Base-by-base conservation (phyloP, 2,797 vertebrate species). In the Lates japonicus region DNA sequence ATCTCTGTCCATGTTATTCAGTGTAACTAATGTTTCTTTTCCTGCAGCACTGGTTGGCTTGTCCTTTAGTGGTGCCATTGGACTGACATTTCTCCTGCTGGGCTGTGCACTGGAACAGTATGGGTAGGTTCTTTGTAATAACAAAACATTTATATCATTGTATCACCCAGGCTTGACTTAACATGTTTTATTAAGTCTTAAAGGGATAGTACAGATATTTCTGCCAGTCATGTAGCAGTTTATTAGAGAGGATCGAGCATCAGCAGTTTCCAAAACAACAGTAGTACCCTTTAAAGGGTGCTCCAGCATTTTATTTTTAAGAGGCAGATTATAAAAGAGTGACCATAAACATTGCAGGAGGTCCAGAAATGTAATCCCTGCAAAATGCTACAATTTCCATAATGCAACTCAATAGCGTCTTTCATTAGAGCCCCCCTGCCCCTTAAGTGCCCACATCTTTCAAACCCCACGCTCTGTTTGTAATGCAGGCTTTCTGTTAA, bases 31-130 rank as follows among this genome's bases (percentile, higher is more conserved):
- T 76, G 14, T 69, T 33, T 76, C 1, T 73, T 1, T 80, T 75
- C 22, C 89, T 92, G 60, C 91, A 99, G 98, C 97, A 84, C 95
- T 99, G 58, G 97, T 99, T 76, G 97, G 92, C 0, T 93, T 99
- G 82, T 99, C 97, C 37, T 99, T 99, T 89, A 97, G 96, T 80
- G 98, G 98, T 52, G 98, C 97, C 78, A 96, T 99, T 69, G 98
- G 98, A 39, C 92, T 99, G 76, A 99, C 97, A 0, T 97, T 98
- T 90, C 97, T 99, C 19, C 96, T 99, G 91, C 92, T 99, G 92
- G 97, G 97, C 80, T 99, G 98, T 93, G 97, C 95, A 63, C 88
- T 98, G 92, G 96, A 98, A 65, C 91, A 95, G 20, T 98, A 97
- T 78, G 97, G 96, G 98, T 99, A 96, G 78, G 93, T 75, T 3